phyloP scores from a whole-genome alignment of 2,797 vertebrate genomes.

The Typhlichthys eigenmanni region DNA sequence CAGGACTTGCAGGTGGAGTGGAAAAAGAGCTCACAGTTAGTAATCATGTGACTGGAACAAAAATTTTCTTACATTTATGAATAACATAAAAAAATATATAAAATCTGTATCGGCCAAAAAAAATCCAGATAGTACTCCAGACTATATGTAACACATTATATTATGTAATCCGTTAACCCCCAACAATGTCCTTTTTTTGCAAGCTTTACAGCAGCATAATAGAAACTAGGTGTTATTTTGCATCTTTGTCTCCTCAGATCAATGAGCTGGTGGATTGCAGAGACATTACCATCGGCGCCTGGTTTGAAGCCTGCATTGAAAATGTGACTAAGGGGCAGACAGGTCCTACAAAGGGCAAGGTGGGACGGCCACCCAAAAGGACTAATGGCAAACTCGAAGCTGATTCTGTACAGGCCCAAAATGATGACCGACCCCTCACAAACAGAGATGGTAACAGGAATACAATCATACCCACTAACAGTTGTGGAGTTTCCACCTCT shows the following conservation, averaged over 20 bases:
- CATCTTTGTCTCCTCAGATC: conserved; percentile 77
- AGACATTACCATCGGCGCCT: conserved; percentile 92
- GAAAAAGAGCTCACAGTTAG: no score
- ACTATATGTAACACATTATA: no score
- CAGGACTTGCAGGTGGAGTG: no score
- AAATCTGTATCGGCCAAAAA: no score
- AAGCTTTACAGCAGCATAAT: neutral
- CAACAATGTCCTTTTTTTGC: no score
- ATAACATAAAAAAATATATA: no score
- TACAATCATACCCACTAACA: conserved; percentile 82
- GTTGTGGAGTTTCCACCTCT: conserved; percentile 88
- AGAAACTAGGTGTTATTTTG: conserved; percentile 28
- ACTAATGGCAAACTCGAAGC: conserved; percentile 88
- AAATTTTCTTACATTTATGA: no score
- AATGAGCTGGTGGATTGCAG: conserved; percentile 98
- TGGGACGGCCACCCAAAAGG: conserved; percentile 87
- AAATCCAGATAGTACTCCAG: no score
- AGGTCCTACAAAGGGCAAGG: conserved; percentile 80
- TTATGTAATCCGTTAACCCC: no score
- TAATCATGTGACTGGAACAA: no score
- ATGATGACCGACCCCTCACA: conserved; percentile 54
- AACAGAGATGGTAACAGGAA: conserved; percentile 85
- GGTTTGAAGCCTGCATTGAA: conserved; percentile 96
- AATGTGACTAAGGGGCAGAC: conserved; percentile 90
- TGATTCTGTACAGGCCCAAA: conserved; percentile 58